These are phyloP conservation scores for Penaeus chinensis DNA, from an alignment of 1,140 invertebrate genomes.

Conservation along the genomic window DNA sequence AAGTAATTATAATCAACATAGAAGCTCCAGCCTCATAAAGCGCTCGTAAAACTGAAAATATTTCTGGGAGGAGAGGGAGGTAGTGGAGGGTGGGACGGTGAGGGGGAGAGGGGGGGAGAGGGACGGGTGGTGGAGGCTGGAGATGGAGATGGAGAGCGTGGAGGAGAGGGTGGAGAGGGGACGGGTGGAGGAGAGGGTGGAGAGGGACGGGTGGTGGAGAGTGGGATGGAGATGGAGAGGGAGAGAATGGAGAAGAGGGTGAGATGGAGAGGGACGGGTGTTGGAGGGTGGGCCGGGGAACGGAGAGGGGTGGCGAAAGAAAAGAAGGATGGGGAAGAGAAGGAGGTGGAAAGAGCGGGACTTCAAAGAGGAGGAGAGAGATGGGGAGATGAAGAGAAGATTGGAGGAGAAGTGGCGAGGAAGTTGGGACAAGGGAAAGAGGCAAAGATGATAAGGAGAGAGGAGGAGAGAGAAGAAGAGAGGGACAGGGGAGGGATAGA, in stretches of 20 bases:
- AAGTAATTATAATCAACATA: constrained; percentile 36
- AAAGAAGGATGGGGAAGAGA: not conserved
- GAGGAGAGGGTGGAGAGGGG: not conserved
- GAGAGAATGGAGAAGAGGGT: not conserved
- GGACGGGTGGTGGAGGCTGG: not conserved
- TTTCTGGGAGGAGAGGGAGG: not conserved
- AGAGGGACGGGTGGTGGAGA: not conserved
- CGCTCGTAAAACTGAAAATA: constrained; percentile 33
- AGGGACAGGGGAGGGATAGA: not conserved
- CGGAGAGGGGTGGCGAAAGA: not conserved
- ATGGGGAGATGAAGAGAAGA: too few species aligned
- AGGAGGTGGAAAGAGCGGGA: too few species aligned
- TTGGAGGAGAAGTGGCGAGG: too few species aligned
- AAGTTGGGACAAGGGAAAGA: too few species aligned
- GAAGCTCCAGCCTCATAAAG: constrained; percentile 22
- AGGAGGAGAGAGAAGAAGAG: not conserved
- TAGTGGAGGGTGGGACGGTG: too few species aligned
- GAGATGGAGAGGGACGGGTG: not conserved
- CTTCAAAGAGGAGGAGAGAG: too few species aligned
- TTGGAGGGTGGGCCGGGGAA: not conserved
- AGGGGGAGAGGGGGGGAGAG: not conserved
- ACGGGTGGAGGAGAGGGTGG: not conserved
- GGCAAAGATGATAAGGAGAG: not conserved
- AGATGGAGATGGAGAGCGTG: not conserved
- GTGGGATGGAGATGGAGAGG: not conserved